A percentile compares a stretch with the other conserved stretches of the same genome.
Conservation (phyloP, 1,140 invertebrate species). For the Sycophaga agraensis region DNA sequence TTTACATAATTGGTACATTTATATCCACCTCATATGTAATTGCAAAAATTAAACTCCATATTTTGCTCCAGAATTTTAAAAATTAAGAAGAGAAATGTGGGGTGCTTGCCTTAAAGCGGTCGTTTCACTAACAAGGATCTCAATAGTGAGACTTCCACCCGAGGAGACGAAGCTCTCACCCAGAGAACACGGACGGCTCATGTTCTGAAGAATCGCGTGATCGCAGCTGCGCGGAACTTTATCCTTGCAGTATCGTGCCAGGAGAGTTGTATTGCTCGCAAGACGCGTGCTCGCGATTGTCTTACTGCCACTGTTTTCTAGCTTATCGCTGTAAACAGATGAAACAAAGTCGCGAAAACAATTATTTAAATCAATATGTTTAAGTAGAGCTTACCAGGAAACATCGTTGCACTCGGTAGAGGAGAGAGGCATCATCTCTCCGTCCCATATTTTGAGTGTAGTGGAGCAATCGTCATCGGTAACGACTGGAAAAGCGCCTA, state of each 20-base stretch:
- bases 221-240: conserved; percentile 77
- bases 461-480: conserved; percentile 75
- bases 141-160: conserved; percentile 76
- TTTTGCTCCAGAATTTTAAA: too few species aligned
- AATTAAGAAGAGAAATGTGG: background rate
- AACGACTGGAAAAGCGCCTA: conserved; percentile 59
- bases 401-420: conserved; percentile 71
- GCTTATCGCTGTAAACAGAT: too few species aligned
- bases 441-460: conserved; percentile 81
- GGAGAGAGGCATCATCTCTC: conserved; percentile 72
- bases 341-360: too few species aligned
- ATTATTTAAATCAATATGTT: too few species aligned
- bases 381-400: conserved; percentile 65
- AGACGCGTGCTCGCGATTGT: conserved; percentile 50
- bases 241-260: conserved; percentile 77
- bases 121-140: conserved; percentile 77
- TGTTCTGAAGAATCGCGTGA: conserved; percentile 66
- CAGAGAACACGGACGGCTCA: conserved; percentile 71
- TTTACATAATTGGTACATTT: too few species aligned
- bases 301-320: conserved; percentile 53
- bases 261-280: conserved; percentile 68
- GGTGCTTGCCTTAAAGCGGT: conserved; percentile 74
- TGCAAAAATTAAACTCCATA: too few species aligned
- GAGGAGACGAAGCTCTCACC: conserved; percentile 82
- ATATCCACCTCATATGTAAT: too few species aligned